Conservation (phyloP, 2,113 vertebrate genomes). For the Pseudonaja textilis region DNA sequence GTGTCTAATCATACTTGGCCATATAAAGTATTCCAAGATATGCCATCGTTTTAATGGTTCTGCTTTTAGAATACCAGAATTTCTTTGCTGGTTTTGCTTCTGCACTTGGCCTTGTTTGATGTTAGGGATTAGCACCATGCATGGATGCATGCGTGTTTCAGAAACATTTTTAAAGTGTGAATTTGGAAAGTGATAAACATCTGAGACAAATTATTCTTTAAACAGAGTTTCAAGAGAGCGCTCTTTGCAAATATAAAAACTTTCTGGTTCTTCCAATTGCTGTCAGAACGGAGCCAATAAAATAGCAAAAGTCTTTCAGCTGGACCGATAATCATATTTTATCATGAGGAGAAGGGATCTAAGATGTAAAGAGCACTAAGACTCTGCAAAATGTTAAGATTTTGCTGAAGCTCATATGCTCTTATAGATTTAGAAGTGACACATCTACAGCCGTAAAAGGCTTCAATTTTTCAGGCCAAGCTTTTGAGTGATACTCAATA, state of each 20-base stretch:
- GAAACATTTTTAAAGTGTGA: constrained; percentile 31
- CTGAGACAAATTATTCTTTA: constrained; percentile 50
- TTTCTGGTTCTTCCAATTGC: constrained; percentile 46
- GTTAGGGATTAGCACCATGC: constrained; percentile 35
- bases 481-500: not conserved
- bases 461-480: not conserved
- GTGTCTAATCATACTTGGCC: not conserved
- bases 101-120: constrained; percentile 44
- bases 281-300: constrained; percentile 56
- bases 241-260: constrained; percentile 46
- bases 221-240: constrained; percentile 54
- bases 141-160: not conserved
- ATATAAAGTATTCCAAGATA: not conserved
- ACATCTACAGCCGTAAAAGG: not conserved
- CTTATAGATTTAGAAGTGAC: not conserved
- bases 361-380: not conserved
- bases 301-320: constrained; percentile 47
- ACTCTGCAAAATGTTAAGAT: not conserved
- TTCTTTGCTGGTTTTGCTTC: not conserved
- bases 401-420: not conserved
- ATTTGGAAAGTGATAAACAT: constrained; percentile 40
- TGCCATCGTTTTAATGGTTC: not conserved
- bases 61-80: constrained; percentile 39
- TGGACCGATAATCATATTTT: constrained; percentile 48
- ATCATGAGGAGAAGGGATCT: constrained; percentile 15